Percentiles rank a stretch among this genome's conserved stretches.
Conservation (phyloP, 2,888 invertebrate genomes). For the Ptilodon capucinus region DNA sequence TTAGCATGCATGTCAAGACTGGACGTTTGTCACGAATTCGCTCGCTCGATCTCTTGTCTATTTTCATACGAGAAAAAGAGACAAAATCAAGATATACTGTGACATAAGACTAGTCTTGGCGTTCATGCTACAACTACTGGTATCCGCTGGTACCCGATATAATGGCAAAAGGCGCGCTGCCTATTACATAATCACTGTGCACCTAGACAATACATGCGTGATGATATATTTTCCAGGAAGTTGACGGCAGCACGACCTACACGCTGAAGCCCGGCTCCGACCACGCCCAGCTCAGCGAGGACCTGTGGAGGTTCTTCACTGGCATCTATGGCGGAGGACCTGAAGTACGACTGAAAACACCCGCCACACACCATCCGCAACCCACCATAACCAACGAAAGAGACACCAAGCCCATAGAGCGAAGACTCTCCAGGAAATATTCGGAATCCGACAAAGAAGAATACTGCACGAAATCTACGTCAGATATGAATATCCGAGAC, state of each 20-base stretch:
- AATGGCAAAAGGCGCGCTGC: too few species aligned
- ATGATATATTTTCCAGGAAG: slow-evolving; percentile 63
- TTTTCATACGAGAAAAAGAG: too few species aligned
- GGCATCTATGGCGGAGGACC: slow-evolving; percentile 96
- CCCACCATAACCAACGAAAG: slow-evolving; percentile 20
- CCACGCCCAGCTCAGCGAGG: slow-evolving; percentile 91
- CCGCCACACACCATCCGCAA: slow-evolving; percentile 19
- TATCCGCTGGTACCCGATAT: too few species aligned
- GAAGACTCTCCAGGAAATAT: slow-evolving; percentile 52
- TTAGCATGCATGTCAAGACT: too few species aligned
- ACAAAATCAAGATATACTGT: too few species aligned
- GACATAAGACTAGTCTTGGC: too few species aligned
- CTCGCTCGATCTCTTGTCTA: too few species aligned
- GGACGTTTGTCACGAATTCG: too few species aligned
- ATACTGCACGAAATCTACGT: slow-evolving; percentile 68
- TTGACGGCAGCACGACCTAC: slow-evolving; percentile 61
- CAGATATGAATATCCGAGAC: slow-evolving; percentile 65
- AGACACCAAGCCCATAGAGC: slow-evolving; percentile 23
- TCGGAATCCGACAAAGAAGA: slow-evolving; percentile 74
- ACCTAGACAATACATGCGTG: too few species aligned
- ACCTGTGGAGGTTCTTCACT: slow-evolving; percentile 93
- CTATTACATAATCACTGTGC: too few species aligned
- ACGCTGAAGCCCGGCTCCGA: slow-evolving; percentile 79
- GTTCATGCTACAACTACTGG: too few species aligned
- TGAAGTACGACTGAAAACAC: slow-evolving; percentile 82